A percentile compares a stretch with the other conserved stretches of the same genome.
phyloP scores from a whole-genome alignment of 1,140 invertebrate genomes.

The Plodia interpunctella region DNA sequence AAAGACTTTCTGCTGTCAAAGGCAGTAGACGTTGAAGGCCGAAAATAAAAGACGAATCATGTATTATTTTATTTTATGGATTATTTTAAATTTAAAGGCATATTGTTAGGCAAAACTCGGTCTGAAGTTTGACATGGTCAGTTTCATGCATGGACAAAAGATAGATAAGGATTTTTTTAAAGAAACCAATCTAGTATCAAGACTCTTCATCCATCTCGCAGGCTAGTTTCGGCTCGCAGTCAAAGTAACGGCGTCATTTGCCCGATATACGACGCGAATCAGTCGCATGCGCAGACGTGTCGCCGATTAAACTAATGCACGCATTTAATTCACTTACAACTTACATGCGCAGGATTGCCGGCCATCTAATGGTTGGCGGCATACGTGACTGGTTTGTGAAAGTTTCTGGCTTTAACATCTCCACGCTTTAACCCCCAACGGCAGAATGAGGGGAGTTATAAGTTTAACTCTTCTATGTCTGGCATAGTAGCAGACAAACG shows the following conservation, averaged over 20 bases:
- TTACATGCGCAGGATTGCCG: conserved; percentile 24
- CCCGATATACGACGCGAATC: conserved; percentile 44
- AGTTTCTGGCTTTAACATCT: neutral
- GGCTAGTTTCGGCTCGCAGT: conserved; percentile 45
- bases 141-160: neutral
- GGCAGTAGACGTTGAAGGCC: too few species aligned
- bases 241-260: conserved; percentile 50
- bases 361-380: conserved; percentile 11
- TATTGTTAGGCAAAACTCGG: too few species aligned
- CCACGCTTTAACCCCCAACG: too few species aligned
- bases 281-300: conserved; percentile 31
- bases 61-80: too few species aligned
- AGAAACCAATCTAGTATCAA: conserved; percentile 1
- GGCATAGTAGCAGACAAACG: too few species aligned
- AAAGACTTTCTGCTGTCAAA: too few species aligned
- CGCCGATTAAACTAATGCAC: conserved; percentile 49
- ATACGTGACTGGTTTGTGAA: neutral
- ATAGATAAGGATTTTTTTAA: neutral
- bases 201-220: neutral
- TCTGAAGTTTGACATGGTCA: too few species aligned
- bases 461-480: too few species aligned
- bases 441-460: too few species aligned
- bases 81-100: too few species aligned
- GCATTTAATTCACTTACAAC: conserved; percentile 48
- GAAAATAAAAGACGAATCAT: too few species aligned